Percentiles rank a stretch among this genome's conserved stretches.
Conservation (phyloP, 2,888 invertebrate genomes). For the Chirona hameri region DNA sequence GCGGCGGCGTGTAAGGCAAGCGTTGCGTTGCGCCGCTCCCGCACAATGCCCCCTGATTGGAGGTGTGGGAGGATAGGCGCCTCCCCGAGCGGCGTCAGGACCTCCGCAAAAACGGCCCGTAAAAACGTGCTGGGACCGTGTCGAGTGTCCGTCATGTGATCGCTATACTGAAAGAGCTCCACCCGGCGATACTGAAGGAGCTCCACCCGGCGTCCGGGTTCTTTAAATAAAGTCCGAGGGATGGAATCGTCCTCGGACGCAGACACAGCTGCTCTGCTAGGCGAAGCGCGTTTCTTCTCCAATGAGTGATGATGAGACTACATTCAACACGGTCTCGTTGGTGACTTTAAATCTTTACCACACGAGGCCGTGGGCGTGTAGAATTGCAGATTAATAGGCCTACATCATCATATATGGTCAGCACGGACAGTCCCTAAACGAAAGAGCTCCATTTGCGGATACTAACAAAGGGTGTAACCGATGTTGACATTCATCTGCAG, state of each 20-base stretch:
- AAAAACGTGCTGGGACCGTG: neutral
- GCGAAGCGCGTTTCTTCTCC: no score
- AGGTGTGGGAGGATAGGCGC: neutral
- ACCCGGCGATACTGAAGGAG: no score
- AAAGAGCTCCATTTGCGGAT: neutral
- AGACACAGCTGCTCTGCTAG: no score
- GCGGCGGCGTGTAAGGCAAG: neutral
- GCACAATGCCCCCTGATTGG: neutral
- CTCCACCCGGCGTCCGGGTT: no score
- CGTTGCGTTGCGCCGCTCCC: neutral
- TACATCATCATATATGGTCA: neutral
- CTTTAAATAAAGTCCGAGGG: neutral
- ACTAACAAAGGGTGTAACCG: neutral
- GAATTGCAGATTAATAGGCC: neutral
- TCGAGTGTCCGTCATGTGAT: neutral
- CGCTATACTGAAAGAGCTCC: neutral
- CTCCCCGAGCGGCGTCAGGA: neutral
- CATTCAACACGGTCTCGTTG: no score
- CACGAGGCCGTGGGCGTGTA: neutral
- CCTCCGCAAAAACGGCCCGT: neutral
- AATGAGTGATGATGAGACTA: no score
- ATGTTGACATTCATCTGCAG: conserved; percentile 9
- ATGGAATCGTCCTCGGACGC: no score
- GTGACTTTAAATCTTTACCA: no score
- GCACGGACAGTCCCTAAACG: neutral